Percentiles rank a stretch among this genome's conserved stretches.
These are phyloP conservation scores for Gobionotothen gibberifrons DNA, from an alignment of 2,797 vertebrate species.

Conservation along the genomic window DNA sequence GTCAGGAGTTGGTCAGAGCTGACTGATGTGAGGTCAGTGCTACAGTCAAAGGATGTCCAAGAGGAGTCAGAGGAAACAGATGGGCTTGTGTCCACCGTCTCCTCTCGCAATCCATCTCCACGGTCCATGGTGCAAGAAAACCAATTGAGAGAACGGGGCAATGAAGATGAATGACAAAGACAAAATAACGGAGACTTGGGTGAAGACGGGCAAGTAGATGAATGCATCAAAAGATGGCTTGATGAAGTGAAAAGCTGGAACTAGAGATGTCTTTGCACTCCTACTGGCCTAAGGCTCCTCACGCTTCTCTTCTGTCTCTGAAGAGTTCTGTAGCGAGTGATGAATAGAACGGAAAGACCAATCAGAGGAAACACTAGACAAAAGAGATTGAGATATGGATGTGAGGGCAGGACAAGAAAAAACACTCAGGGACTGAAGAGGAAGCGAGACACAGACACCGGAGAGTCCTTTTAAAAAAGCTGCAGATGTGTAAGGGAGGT, in stretches of 20 bases:
- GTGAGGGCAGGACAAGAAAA: conserved; percentile 29
- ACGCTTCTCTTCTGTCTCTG: conserved; percentile 11
- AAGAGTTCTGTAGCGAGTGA: conserved; percentile 16
- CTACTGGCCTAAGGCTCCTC: conserved; percentile 13
- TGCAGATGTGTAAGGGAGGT: background rate
- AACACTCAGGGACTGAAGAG: conserved; percentile 2
- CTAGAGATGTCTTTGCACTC: background rate
- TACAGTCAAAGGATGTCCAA: conserved; percentile 68
- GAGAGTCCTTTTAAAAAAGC: conserved; percentile 5
- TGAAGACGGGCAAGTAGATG: conserved; percentile 13
- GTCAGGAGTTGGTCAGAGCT: conserved; percentile 59
- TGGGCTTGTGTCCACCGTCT: conserved; percentile 49
- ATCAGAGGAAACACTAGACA: conserved; percentile 39
- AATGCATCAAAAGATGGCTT: conserved; percentile 20
- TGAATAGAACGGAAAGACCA: conserved; percentile 14
- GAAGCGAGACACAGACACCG: conserved; percentile 2
- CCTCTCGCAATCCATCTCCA: conserved; percentile 29
- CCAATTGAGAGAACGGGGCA: background rate
- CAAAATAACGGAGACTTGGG: conserved; percentile 1
- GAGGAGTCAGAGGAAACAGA: conserved; percentile 63
- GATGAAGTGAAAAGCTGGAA: conserved; percentile 14
- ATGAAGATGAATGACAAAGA: conserved; percentile 10
- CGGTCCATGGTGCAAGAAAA: conserved; percentile 48
- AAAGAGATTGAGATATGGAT: conserved; percentile 24
- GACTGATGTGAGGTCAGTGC: conserved; percentile 76